Base-by-base conservation (phyloP, 2,797 vertebrate species). In the Amniataba percoides region DNA sequence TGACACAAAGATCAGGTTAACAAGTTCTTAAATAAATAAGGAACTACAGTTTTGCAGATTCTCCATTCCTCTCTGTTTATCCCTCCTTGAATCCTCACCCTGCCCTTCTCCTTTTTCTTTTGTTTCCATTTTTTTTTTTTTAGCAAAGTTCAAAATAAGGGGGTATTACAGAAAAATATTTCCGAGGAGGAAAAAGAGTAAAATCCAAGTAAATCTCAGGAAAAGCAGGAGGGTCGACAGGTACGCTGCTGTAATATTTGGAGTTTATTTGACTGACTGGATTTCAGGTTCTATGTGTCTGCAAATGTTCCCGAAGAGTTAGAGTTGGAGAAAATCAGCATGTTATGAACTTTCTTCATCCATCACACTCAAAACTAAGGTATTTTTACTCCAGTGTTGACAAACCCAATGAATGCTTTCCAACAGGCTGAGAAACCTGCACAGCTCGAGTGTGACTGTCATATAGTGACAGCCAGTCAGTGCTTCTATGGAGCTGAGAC, bases 311-410 rank as follows among this genome's bases (percentile, higher is more conserved):
- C 27, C 4, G 0, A 49, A 23, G 25, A 63, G 60, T 46, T 46
- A 21, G 2, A 71, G 48, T 68, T 49, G 34, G 51, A 46, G 25
- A 27, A 19, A 74, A 71, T 31, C 16, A 16, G 11, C 8, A 10
- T 39, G 18, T 45, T 72, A 15, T 14, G 13, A 63, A 58, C 27
- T 66, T 51, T 42, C 27, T 34, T 23, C 19, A 36, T n/a, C 31
- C 21, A 27, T 65, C 21, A 71, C 65, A 72, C 31, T 69, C 42
- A 12, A 39, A 43, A 63, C 10, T n/a, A 31, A 43, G 27, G 23
- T 21, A 36, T 58, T 76, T 71, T 82, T 60, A 49, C 58, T 64
- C 11, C 36, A 16, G 1, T 64, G 69, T 69, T 60, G 71, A 81
- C 69, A 77, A 71, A 78, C 53, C 42, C 16, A 36, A 34, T 68